phyloP scores from a whole-genome alignment of 2,797 vertebrate species.

The Hipposideros larvatus region DNA sequence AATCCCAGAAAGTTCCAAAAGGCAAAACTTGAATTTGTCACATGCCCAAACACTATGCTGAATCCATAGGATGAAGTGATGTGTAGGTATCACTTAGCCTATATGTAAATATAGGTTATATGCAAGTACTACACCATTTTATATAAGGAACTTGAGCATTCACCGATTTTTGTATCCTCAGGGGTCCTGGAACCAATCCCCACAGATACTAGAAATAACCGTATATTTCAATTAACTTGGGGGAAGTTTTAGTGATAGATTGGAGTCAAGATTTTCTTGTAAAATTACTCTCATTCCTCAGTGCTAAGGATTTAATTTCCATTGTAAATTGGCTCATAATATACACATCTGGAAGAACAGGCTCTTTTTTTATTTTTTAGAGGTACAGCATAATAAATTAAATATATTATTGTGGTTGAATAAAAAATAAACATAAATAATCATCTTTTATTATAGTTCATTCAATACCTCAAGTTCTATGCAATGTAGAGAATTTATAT shows the following conservation, averaged over 20 bases:
- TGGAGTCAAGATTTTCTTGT: neutral
- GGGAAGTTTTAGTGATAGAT: neutral
- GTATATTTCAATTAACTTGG: slow-evolving; percentile 34
- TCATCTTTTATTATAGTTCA: slow-evolving; percentile 11
- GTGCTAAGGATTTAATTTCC: slow-evolving; percentile 26
- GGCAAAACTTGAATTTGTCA: neutral
- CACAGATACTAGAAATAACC: neutral
- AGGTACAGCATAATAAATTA: slow-evolving; percentile 17
- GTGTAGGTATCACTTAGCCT: neutral
- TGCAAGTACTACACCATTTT: neutral
- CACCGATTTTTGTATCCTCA: neutral
- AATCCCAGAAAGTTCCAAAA: neutral
- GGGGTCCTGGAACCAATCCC: neutral
- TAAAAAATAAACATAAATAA: slow-evolving; percentile 54
- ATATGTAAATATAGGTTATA: neutral
- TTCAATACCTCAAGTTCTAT: slow-evolving; percentile 36
- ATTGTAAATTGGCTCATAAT: slow-evolving; percentile 32
- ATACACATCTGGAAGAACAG: neutral
- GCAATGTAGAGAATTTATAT: neutral
- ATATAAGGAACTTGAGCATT: neutral
- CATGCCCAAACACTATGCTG: neutral
- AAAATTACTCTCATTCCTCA: slow-evolving; percentile 45
- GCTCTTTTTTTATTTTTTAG: slow-evolving; percentile 31
- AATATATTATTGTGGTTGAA: slow-evolving; percentile 20
- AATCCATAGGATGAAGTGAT: neutral